Evolutionary conservation across 2,888 invertebrate genomes (phyloP).

Genomic region (Frankliniella fusca): DNA sequence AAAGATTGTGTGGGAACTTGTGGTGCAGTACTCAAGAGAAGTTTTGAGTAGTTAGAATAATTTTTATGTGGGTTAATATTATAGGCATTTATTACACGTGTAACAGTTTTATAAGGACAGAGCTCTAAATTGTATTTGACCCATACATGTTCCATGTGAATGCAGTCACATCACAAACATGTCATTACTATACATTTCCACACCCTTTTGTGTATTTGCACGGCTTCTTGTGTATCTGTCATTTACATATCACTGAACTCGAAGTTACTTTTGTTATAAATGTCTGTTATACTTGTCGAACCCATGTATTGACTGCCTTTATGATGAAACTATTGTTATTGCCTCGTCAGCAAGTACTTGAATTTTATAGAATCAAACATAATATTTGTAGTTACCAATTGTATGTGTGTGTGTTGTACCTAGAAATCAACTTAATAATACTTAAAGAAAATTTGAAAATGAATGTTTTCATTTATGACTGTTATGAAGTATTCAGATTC

Average conservation of each 20-base stretch:
- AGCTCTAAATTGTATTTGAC: background rate
- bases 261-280: constrained; percentile 6
- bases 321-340: background rate
- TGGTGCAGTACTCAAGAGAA: background rate
- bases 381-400: constrained; percentile 7
- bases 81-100: constrained; percentile 10
- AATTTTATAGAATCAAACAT: constrained; percentile 21
- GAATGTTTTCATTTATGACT: constrained; percentile 18
- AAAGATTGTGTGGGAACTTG: background rate
- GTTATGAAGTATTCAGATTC: constrained; percentile 3
- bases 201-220: too few species aligned
- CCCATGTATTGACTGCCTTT: background rate
- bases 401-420: background rate
- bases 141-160: background rate
- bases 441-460: background rate
- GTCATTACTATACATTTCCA: background rate
- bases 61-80: constrained; percentile 6
- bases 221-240: too few species aligned
- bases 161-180: background rate
- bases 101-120: background rate
- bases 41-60: background rate
- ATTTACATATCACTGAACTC: background rate
- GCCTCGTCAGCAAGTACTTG: background rate
- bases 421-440: background rate
- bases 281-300: constrained; percentile 1